Evolutionary conservation across 2,797 vertebrate species (phyloP), one percentile per base, ranked within the genome.

Genomic region (Choloepus didactylus): DNA sequence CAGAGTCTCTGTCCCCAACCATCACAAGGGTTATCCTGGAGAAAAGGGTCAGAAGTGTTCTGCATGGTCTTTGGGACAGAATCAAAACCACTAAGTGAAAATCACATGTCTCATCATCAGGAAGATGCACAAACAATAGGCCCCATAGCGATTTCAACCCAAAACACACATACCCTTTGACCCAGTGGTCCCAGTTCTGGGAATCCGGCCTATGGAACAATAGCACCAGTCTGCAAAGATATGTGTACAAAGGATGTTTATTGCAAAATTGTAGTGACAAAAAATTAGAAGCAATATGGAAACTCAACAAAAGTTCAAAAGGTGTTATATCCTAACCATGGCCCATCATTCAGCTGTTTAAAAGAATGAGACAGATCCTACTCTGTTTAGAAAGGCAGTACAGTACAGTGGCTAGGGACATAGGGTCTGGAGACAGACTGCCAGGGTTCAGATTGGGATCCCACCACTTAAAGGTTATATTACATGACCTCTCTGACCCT

Each of bases 191-290:
- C 73, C 44, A 62, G 46, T 79, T 91, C 95, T 76, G 75, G 54
- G 70, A 94, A 93, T 70, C 69, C 0, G 4, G 38, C n/a, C 64
- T 80, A 2, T 80, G 27, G 46, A 75, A 73, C 62, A 83, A 82
- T 29, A 87, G 56, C 9, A 27, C 64, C 5, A 21, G 54, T 41
- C 59, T 82, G 0, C 77, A 49, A 89, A 87, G 72, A 29, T 80
- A 35, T 15, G 3, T 72, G 14, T 81, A n/a, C 56, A 87, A 49
- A 84, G 51, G 85, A 56, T 83, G n/a, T 89, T 64, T 89, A 23
- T 27, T 84, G 41, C 23, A 82, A 89, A 94, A 91, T 91, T 67
- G 60, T 69, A 84, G 76, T n/a, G 64, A 62, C 62, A 85, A 93
- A 51, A 85, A 87, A 46, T 64, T 16, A 54, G 11, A 29, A 82